Percentiles rank a stretch among this genome's conserved stretches.
Conservation (phyloP, 2,797 vertebrate genomes). For the Microcaecilia unicolor region DNA sequence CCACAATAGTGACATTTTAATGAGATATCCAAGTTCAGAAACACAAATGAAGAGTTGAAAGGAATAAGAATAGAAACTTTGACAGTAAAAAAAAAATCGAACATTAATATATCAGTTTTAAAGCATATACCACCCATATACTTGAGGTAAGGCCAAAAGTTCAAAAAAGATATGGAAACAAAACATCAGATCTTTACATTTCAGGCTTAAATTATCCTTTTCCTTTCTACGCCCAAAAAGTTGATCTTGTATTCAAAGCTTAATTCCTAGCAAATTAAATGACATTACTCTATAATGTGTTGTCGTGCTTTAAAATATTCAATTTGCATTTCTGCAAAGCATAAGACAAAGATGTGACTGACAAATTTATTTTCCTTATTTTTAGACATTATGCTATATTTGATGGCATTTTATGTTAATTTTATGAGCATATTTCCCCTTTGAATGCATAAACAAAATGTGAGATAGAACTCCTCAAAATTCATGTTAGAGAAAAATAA, state of each 20-base stretch:
- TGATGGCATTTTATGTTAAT: too few relatives aligned
- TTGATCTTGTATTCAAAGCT: slow-evolving; percentile 1
- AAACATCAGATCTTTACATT: not conserved
- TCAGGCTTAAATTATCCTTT: slow-evolving; percentile 1
- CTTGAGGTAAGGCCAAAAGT: slow-evolving; percentile 52
- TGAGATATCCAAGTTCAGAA: slow-evolving; percentile 68
- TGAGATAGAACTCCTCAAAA: too few relatives aligned
- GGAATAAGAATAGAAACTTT: slow-evolving; percentile 58
- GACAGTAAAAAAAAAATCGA: slow-evolving; percentile 86
- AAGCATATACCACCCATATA: slow-evolving; percentile 65
- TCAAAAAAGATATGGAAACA: slow-evolving; percentile 32
- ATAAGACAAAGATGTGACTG: too few relatives aligned
- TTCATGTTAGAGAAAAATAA: too few relatives aligned
- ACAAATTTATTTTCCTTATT: too few relatives aligned
- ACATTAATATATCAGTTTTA: slow-evolving; percentile 70
- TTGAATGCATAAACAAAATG: too few relatives aligned
- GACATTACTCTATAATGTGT: too few relatives aligned
- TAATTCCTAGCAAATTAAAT: not conserved
- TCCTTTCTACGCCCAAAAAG: slow-evolving; percentile 3
- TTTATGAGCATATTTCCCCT: too few relatives aligned
- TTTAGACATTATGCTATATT: too few relatives aligned
- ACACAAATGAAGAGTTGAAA: slow-evolving; percentile 82
- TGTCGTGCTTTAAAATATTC: too few relatives aligned
- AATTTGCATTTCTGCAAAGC: too few relatives aligned
- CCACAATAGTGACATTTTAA: slow-evolving; percentile 96